Conservation (phyloP, 2,797 vertebrate species). For the Euthynnus affinis region DNA sequence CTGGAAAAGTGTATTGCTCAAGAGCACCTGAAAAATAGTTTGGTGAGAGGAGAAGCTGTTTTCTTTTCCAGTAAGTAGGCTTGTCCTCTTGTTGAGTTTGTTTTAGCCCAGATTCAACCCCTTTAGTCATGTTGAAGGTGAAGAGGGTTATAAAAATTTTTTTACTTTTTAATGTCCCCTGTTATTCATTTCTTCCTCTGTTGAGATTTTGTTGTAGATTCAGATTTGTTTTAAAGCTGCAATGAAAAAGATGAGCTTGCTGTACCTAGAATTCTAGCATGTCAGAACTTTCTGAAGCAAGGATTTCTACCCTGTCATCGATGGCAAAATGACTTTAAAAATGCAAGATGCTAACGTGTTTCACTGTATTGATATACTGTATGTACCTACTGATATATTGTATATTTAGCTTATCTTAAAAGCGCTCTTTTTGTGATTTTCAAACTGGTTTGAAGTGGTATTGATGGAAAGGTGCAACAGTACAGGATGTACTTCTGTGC, state of each 20-base stretch:
- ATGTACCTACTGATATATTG: too few species aligned
- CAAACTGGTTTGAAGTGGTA: too few species aligned
- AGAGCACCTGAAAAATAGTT: conserved; percentile 15
- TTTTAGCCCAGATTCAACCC: neutral
- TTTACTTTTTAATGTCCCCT: neutral
- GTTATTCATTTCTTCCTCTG: neutral
- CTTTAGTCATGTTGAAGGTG: neutral
- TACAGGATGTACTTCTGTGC: too few species aligned
- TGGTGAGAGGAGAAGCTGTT: neutral
- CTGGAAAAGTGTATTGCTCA: conserved; percentile 1
- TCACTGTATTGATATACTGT: too few species aligned
- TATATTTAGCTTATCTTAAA: too few species aligned
- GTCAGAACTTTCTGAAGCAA: neutral
- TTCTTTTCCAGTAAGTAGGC: neutral
- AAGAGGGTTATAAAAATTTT: neutral
- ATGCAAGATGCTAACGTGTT: too few species aligned
- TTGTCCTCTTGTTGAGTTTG: neutral
- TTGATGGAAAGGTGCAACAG: too few species aligned
- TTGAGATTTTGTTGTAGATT: neutral
- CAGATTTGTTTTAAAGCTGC: neutral
- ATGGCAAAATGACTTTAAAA: too few species aligned
- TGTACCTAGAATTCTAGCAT: neutral
- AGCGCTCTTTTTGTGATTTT: too few species aligned
- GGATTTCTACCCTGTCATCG: neutral
- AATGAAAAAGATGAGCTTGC: neutral